These are phyloP conservation scores for Sebastes oblongus DNA, from an alignment of 2,797 vertebrate species.

Conservation along the genomic window DNA sequence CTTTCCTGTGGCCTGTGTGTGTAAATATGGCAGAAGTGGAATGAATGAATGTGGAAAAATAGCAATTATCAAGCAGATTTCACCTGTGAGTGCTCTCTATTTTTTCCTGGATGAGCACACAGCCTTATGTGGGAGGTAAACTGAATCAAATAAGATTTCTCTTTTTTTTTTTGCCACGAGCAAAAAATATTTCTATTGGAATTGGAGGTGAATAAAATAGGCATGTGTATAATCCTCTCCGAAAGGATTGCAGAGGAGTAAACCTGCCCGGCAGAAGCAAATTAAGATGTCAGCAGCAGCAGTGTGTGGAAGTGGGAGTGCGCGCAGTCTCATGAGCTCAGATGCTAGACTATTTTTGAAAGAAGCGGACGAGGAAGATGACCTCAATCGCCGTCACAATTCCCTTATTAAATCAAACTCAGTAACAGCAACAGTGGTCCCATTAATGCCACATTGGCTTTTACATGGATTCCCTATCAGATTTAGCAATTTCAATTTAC, in stretches of 20 bases:
- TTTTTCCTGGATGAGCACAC: slow-evolving; percentile 35
- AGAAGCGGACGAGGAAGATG: slow-evolving; percentile 29
- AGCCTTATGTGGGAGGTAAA: slow-evolving; percentile 10
- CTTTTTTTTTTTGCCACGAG: slow-evolving; percentile 22
- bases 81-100: slow-evolving; percentile 30
- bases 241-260: slow-evolving; percentile 45
- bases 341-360: slow-evolving; percentile 22
- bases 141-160: slow-evolving; percentile 40
- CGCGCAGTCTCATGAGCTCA: slow-evolving; percentile 26
- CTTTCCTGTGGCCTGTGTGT: slow-evolving; percentile 24
- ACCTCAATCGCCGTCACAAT: slow-evolving; percentile 54
- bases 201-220: slow-evolving; percentile 37
- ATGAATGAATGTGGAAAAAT: slow-evolving; percentile 35
- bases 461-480: slow-evolving; percentile 60
- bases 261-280: slow-evolving; percentile 55
- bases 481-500: slow-evolving; percentile 54
- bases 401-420: slow-evolving; percentile 53
- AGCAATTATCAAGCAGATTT: slow-evolving; percentile 38
- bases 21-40: slow-evolving; percentile 27
- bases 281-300: slow-evolving; percentile 63
- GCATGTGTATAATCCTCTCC: slow-evolving; percentile 36
- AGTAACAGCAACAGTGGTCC: slow-evolving; percentile 25
- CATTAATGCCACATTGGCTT: slow-evolving; percentile 57
- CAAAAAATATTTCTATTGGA: slow-evolving; percentile 46
- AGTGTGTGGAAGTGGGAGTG: slow-evolving; percentile 35